Evolutionary conservation across 2,113 vertebrate genomes (phyloP).

Genomic region (Charadrius vociferus): DNA sequence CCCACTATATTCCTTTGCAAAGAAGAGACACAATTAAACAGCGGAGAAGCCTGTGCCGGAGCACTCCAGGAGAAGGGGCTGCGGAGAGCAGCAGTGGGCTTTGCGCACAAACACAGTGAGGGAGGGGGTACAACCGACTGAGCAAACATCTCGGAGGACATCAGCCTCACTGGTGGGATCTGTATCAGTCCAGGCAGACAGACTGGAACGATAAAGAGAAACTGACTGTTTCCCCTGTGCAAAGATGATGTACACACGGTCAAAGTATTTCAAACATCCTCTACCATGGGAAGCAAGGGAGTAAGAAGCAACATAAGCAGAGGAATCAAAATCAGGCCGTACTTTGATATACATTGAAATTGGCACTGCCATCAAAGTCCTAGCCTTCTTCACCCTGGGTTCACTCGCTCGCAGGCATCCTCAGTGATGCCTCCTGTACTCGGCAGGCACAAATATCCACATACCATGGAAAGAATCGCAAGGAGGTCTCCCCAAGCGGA

Average conservation of each 20-base stretch:
- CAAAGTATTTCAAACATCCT: not conserved
- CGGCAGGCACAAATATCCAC: not conserved
- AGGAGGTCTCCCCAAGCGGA: not conserved
- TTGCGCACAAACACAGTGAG: not conserved
- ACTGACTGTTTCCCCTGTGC: not conserved
- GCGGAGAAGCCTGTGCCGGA: not conserved
- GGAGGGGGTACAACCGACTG: fast-evolving
- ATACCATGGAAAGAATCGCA: not conserved
- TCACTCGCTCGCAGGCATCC: not conserved
- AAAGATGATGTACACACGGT: not conserved
- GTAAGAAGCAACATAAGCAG: not conserved
- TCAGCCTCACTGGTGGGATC: not conserved
- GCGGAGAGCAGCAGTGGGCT: not conserved
- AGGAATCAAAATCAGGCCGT: not conserved
- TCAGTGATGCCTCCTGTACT: not conserved
- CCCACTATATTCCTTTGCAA: not conserved
- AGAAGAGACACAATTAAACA: not conserved
- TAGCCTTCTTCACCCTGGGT: not conserved
- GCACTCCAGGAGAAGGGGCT: not conserved
- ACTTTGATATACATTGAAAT: not conserved
- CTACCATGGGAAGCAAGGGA: not conserved
- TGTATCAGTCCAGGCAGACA: not conserved
- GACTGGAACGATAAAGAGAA: not conserved
- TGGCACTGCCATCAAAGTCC: not conserved
- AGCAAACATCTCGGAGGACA: not conserved